phyloP scores from a whole-genome alignment of 1,140 invertebrate genomes.

The Drosophila virilis region DNA sequence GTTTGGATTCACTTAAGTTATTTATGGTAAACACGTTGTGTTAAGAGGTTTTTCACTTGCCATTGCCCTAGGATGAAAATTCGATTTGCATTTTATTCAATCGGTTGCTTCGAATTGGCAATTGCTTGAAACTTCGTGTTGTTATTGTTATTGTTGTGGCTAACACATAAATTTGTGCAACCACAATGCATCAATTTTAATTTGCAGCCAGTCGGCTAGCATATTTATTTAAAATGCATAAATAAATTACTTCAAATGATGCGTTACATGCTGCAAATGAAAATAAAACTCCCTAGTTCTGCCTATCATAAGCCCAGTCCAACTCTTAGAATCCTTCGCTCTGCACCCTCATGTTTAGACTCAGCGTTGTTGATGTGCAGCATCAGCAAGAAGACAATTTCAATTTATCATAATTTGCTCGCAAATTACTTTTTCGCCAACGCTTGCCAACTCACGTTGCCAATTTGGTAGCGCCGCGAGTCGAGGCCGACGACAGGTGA shows the following conservation, averaged over 20 bases:
- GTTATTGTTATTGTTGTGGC: neutral
- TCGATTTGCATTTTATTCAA: conserved; percentile 50
- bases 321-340: neutral
- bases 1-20: conserved; percentile 46
- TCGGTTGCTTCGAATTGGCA: conserved; percentile 33
- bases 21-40: conserved; percentile 59
- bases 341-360: neutral
- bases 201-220: neutral
- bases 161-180: conserved; percentile 5
- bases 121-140: neutral
- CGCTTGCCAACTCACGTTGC: conserved; percentile 66
- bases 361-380: conserved; percentile 35
- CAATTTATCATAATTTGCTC: conserved; percentile 78
- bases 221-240: neutral
- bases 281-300: neutral
- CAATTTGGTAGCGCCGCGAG: conserved; percentile 49
- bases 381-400: conserved; percentile 46
- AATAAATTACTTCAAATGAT: conserved; percentile 10
- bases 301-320: neutral
- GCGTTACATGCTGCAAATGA: neutral
- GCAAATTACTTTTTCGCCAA: conserved; percentile 67
- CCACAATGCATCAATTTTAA: conserved; percentile 22
- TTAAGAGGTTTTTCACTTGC: conserved; percentile 36
- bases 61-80: conserved; percentile 16
- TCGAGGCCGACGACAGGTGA: conserved; percentile 19